Evolutionary conservation across 2,797 vertebrate genomes (phyloP).

Genomic region (Odontamblyopus rebecca): DNA sequence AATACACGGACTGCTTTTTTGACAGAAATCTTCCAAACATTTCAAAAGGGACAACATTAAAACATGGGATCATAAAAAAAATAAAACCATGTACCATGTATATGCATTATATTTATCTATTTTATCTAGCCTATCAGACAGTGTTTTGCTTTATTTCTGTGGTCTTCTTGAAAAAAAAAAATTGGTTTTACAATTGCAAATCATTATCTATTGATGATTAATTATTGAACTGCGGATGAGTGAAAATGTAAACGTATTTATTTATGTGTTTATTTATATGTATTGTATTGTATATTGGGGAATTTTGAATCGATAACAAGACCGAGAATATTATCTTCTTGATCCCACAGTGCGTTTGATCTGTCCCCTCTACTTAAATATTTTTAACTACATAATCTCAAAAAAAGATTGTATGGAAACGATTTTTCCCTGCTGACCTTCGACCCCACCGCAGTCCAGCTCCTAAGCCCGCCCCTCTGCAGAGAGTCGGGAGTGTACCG

Average conservation of each 20-base stretch:
- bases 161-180: too few relatives aligned
- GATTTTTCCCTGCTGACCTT: conserved; percentile 42
- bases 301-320: too few relatives aligned
- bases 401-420: not conserved
- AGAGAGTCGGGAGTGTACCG: conserved; percentile 64
- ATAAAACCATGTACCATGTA: not conserved
- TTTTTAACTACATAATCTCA: not conserved
- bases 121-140: not conserved
- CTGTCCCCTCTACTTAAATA: not conserved
- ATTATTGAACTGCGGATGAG: not conserved
- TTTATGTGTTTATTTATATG: not conserved
- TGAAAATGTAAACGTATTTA: not conserved
- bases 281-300: not conserved
- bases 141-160: too few relatives aligned
- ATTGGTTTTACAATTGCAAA: not conserved
- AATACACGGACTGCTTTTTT: conserved; percentile 12
- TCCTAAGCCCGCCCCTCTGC: conserved; percentile 79
- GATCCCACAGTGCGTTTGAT: not conserved
- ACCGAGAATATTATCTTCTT: too few relatives aligned
- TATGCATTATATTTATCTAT: not conserved
- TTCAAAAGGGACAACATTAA: not conserved
- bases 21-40: conserved; percentile 53
- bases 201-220: not conserved
- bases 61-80: not conserved
- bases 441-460: conserved; percentile 45